Evolutionary conservation across 35 echinoderm and acorn worm genomes (phyloP), one percentile per base, ranked within the genome.

Genomic region (Anneissia japonica): DNA sequence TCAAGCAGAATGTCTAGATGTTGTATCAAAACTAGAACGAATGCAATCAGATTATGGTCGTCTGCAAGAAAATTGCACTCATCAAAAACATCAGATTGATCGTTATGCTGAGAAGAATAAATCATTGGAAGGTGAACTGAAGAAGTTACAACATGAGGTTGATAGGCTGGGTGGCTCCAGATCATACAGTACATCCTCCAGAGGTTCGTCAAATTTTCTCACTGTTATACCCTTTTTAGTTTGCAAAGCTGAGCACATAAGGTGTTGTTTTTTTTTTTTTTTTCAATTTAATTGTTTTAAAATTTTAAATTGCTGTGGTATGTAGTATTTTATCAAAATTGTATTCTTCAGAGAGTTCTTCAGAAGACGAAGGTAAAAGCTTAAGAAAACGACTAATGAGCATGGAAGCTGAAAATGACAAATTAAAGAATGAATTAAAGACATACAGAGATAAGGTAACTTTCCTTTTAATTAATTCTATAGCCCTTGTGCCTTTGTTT

Each of bases 11-110:
- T 12, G 11, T 21, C 7, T 46, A 7, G 40, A 83, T 39, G 79
- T 38, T 39, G 3, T 37, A 81, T 35, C 79, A 81, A 38, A 41
- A 64, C 19, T 64, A 23, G 51, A 64, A 64, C 51, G 51, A 19
- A 64, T 64, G 21, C 51, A 64, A 64, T 64, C 51, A 64, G 51
- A 64, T 23, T 64, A 81, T 81, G 17, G 35, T 0, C 32, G 38
- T 30, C 79, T 90, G 28, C 76, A 90, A 37, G 88, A 90, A 38
- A 90, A 84, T 74, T 84, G 81, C 46, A 78, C 38, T 73, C 88
- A 84, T 11, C 88, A 90, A 82, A 81, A 90, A 73, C 80, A 77
- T 6, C 88, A 83, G 72, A 33, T 90, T 43, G 82, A 76, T 37
- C 46, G 34, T 4, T 82, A 90, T 38, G 35, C 30, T 46, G 74